These are phyloP conservation scores for Takifugu rubripes DNA, from an alignment of 2,797 vertebrate genomes.

Conservation along the genomic window DNA sequence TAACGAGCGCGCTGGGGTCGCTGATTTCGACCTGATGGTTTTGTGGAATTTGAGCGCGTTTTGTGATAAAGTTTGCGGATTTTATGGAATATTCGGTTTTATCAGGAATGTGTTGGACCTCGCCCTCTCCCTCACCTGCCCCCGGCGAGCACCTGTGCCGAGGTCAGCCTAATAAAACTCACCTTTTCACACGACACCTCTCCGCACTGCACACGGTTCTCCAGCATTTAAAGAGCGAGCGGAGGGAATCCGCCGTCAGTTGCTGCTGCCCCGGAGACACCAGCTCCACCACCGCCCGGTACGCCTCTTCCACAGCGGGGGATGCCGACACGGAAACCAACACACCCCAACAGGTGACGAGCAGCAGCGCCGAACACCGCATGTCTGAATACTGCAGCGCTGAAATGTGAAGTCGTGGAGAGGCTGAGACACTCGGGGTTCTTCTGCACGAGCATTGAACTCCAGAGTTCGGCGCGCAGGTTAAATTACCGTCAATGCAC, in stretches of 20 bases:
- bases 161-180: constrained; percentile 52
- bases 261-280: constrained; percentile 62
- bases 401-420: background rate
- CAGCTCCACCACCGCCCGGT: constrained; percentile 44
- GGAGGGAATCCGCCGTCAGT: constrained; percentile 64
- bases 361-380: constrained; percentile 16
- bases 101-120: constrained; percentile 58
- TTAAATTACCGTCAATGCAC: constrained; percentile 17
- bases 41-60: background rate
- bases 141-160: background rate
- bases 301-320: constrained; percentile 24
- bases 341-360: constrained; percentile 24
- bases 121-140: constrained; percentile 44
- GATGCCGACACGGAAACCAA: constrained; percentile 9
- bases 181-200: constrained; percentile 92
- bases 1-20: too few species aligned
- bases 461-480: constrained; percentile 8
- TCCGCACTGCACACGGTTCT: constrained; percentile 87
- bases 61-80: too few species aligned
- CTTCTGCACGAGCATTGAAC: constrained; percentile 20
- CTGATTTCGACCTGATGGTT: too few species aligned
- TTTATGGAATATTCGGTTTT: background rate
- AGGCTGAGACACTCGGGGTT: background rate
- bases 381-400: constrained; percentile 6
- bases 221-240: constrained; percentile 78